phyloP scores from a whole-genome alignment of 2,888 invertebrate species.

The Dicranocentrus wangi region DNA sequence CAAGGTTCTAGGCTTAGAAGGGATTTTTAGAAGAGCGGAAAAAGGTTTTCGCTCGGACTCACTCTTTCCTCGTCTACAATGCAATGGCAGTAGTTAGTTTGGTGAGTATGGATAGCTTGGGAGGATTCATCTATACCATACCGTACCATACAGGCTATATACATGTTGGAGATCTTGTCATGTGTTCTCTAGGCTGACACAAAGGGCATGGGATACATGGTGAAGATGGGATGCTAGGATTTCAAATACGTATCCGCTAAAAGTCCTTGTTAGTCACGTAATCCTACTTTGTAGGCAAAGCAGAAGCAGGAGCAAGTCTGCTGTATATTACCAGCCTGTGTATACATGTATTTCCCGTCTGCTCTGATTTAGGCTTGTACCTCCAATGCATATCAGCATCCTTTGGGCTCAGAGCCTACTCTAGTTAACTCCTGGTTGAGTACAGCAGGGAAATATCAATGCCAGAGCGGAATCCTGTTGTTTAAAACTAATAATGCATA shows the following conservation, averaged over 20 bases:
- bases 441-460: no score
- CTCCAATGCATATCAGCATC: background rate
- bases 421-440: no score
- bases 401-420: background rate
- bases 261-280: background rate
- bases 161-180: no score
- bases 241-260: background rate
- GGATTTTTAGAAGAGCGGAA: background rate
- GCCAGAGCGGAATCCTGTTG: background rate
- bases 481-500: background rate
- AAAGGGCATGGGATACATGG: background rate
- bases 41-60: no score
- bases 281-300: background rate
- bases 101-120: no score
- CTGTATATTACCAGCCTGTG: background rate
- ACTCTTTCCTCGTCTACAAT: no score
- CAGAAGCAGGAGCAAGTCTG: no score
- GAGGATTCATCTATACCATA: no score
- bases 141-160: no score
- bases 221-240: background rate
- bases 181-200: no score
- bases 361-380: background rate
- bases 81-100: no score
- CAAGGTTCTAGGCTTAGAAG: constrained; percentile 5
- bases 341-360: background rate